Conservation (phyloP, 2,797 vertebrate genomes). For the Cheirogaleus major region DNA sequence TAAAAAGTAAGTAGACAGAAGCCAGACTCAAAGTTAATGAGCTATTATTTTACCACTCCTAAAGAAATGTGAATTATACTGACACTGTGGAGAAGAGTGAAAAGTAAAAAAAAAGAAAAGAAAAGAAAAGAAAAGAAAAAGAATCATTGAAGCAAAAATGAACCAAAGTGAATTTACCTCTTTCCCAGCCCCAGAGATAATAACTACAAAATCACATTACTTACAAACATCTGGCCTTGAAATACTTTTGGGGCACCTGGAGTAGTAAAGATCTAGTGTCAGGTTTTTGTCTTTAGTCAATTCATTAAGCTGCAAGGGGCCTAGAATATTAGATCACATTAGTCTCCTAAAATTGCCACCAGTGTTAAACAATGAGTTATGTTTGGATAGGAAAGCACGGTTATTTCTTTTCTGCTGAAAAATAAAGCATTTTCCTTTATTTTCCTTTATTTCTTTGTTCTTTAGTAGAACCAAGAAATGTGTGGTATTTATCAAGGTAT, state of each 20-base stretch:
- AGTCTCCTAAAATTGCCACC: conserved; percentile 75
- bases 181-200: conserved; percentile 36
- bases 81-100: conserved; percentile 54
- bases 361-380: neutral
- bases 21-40: conserved; percentile 45
- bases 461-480: neutral
- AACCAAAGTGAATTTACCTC: conserved; percentile 70
- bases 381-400: neutral
- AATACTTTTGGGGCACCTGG: conserved; percentile 35
- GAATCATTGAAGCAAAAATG: conserved; percentile 65
- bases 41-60: conserved; percentile 58
- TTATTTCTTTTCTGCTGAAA: neutral
- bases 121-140: no score
- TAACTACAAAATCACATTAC: conserved; percentile 67
- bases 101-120: conserved; percentile 40
- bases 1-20: conserved; percentile 74
- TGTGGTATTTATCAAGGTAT: neutral
- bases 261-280: conserved; percentile 64
- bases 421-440: neutral
- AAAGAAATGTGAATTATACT: conserved; percentile 65
- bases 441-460: neutral
- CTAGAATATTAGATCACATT: conserved; percentile 67
- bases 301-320: conserved; percentile 70
- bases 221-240: conserved; percentile 70
- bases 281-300: conserved; percentile 72